Evolutionary conservation across 2,888 invertebrate genomes (phyloP), one percentile per base, ranked within the genome.

Genomic region (Pristionchus arcanus): DNA sequence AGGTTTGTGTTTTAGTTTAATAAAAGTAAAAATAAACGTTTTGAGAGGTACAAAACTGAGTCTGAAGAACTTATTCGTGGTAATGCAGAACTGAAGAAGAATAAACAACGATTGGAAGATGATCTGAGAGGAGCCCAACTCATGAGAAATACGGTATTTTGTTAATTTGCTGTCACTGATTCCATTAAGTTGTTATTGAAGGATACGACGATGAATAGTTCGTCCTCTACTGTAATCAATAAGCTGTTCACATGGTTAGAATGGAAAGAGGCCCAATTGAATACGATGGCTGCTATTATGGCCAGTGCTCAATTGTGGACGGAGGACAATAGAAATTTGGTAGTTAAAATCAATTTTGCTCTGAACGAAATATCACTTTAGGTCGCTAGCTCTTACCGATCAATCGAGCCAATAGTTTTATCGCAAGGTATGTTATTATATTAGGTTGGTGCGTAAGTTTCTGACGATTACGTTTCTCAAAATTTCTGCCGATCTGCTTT

Each of bases 261-360:
- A 25, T 85, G 84, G 84, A 85, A 85, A 34, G 84, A 85, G 21
- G 55, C 59, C 2, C 84, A 85, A 25, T n/a, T 85, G 84, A 59
- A 59, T 31, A 59, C 59, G 7, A 59, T 55, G 55, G 84, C 59
- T 34, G 49, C 55, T 13, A 55, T 85, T 59, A 42, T 85, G 37
- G 59, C 59, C 25, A 59, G 28, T 55, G 84, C 84, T 34, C 49
- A 55, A 34, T 59, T 85, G 11, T 85, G 84, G 84, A 85, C 55
- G 7, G 59, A 59, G 49, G 59, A 85, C 9, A 59, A 55, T 16
- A 13, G 59, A 34, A 59, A 21, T n/a, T 42, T 59, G 84, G 84
- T 85, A 59, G 21, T 28, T 55, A 21, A 49, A n/a, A 9, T 49
- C 28, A 31, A 84, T 84, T 28, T 84, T 28, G 34, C 19, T 55